These are phyloP conservation scores for Trissolcus basalis DNA, from an alignment of 1,140 invertebrate genomes.

Conservation along the genomic window DNA sequence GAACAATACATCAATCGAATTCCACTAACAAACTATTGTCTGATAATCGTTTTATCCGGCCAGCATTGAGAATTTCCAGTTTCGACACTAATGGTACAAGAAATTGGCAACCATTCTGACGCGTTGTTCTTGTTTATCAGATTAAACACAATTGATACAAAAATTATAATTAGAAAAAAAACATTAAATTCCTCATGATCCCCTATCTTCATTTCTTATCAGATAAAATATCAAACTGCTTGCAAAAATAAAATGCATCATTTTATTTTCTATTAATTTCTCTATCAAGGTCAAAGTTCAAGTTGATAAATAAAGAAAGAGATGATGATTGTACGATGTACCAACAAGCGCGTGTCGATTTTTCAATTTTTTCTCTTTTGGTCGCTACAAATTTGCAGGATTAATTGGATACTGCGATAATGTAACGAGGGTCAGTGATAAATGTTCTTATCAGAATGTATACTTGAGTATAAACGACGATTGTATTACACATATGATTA, in stretches of 20 bases:
- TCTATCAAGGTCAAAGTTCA: background rate
- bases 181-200: too few relatives aligned
- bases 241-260: too few relatives aligned
- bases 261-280: background rate
- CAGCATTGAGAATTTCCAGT: slow-evolving; percentile 49
- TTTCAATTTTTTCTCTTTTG: slow-evolving; percentile 24
- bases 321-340: too few relatives aligned
- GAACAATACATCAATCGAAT: slow-evolving; percentile 75
- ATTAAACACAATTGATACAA: slow-evolving; percentile 21
- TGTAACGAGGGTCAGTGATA: slow-evolving; percentile 50
- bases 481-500: slow-evolving; percentile 34
- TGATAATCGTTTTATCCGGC: slow-evolving; percentile 69
- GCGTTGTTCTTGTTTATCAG: slow-evolving; percentile 34
- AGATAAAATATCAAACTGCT: too few relatives aligned
- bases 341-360: slow-evolving; percentile 33
- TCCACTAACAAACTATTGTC: slow-evolving; percentile 76
- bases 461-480: slow-evolving; percentile 28
- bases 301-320: slow-evolving; percentile 25
- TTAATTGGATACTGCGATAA: slow-evolving; percentile 54
- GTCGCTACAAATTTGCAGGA: slow-evolving; percentile 43
- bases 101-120: slow-evolving; percentile 37
- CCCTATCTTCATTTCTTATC: too few relatives aligned
- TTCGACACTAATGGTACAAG: slow-evolving; percentile 22
- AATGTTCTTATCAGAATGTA: slow-evolving; percentile 35
- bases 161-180: too few relatives aligned